phyloP scores from a whole-genome alignment of 2,113 vertebrate species.

The Promerops cafer region DNA sequence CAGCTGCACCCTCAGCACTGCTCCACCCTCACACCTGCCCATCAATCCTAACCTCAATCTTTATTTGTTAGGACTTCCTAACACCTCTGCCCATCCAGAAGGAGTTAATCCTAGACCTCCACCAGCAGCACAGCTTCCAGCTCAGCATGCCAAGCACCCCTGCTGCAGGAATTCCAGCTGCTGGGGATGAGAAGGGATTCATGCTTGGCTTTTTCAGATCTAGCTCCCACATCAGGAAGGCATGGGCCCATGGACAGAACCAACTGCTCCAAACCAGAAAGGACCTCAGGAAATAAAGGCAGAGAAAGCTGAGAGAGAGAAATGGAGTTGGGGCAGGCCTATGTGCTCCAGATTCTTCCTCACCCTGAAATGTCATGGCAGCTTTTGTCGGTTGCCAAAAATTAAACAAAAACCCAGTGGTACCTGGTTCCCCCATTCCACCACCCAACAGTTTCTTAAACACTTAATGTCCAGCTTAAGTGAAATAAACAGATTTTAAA shows the following conservation, averaged over 20 bases:
- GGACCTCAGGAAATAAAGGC: background rate
- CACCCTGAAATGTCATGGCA: background rate
- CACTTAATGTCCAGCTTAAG: constrained; percentile 66
- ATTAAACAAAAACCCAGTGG: background rate
- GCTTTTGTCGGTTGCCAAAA: background rate
- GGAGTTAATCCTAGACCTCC: background rate
- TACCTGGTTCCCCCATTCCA: background rate
- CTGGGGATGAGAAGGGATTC: background rate
- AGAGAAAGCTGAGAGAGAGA: background rate
- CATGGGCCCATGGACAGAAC: background rate
- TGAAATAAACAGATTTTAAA: constrained; percentile 29
- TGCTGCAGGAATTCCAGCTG: background rate
- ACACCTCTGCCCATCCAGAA: background rate
- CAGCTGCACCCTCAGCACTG: background rate
- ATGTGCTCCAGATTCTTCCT: background rate
- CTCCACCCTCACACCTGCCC: background rate
- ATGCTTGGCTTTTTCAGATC: background rate
- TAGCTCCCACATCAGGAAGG: background rate
- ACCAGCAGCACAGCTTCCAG: background rate
- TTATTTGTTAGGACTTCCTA: background rate
- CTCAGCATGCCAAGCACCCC: background rate
- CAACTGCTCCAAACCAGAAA: background rate
- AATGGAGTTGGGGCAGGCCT: background rate
- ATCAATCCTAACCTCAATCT: background rate
- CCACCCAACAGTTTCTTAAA: constrained; percentile 1